Percentiles rank a stretch among this genome's conserved stretches.
These are phyloP conservation scores for Erythrocercus mccallii DNA, from an alignment of 2,113 vertebrate genomes.

Conservation along the genomic window DNA sequence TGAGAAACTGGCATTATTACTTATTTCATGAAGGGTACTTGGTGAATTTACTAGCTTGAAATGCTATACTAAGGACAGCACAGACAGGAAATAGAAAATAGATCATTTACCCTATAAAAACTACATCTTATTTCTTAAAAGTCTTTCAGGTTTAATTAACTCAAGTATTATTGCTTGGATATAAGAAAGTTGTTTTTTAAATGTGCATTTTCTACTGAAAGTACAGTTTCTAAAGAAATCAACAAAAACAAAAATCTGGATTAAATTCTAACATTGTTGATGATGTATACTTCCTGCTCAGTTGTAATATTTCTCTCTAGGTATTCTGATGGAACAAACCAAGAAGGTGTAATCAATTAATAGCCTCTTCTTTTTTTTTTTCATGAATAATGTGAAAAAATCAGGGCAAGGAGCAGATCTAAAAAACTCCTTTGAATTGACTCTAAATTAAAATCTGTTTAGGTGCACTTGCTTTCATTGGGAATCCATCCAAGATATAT, in stretches of 20 bases:
- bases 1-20: not conserved
- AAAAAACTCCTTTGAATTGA: constrained; percentile 31
- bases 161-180: not conserved
- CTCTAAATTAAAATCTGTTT: constrained; percentile 59
- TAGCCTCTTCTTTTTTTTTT: not conserved
- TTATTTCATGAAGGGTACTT: not conserved
- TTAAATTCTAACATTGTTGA: not conserved
- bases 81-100: not conserved
- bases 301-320: not conserved
- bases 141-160: constrained; percentile 9
- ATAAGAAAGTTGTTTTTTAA: not conserved
- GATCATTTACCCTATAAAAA: not conserved
- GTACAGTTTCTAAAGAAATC: not conserved
- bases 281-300: not conserved
- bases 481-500: not conserved
- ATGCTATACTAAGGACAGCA: not conserved
- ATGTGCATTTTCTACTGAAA: not conserved
- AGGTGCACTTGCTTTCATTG: constrained; percentile 26
- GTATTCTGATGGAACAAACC: not conserved
- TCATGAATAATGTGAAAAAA: not conserved
- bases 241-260: not conserved
- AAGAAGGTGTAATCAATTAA: not conserved
- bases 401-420: not conserved
- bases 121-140: not conserved
- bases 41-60: not conserved